Evolutionary conservation across 1,140 invertebrate genomes (phyloP), one percentile per base, ranked within the genome.

Genomic region (Agrilus planipennis): DNA sequence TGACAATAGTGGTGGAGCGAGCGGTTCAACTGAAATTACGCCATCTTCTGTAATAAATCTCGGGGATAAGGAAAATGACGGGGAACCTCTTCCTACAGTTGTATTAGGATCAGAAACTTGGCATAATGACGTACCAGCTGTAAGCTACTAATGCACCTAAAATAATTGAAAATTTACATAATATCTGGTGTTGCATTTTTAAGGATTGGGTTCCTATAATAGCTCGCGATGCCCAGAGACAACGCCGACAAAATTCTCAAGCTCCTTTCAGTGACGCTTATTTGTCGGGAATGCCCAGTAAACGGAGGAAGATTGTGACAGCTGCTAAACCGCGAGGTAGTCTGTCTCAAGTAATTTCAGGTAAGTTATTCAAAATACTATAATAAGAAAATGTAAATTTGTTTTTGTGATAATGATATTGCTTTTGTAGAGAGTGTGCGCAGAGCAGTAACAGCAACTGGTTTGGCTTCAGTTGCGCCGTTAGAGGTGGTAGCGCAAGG

Each of bases 191-290:
- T 22, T 37, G 46, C n/a, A n/a, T n/a, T n/a, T 48, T 34, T 28
- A 34, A 83, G 79, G 80, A 85, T 30, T 89, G 84, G 85, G 74
- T 89, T 15, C 84, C 85, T 2, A 77, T 86, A 34, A 86, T 89
- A 35, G 73, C 77, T 5, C 68, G 75, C 14, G 85, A 89, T 58
- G 62, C 75, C 17, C 70, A 78, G 45, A 65, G 72, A 28, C 81
- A 84, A 50, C 62, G 77, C 48, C 63, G 75, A 44, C 72, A 62
- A 41, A 58, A 49, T 38, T 27, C 53, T 14, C 63, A 67, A 47
- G 39, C 59, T 4, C 74, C 77, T 5, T 79, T 82, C 46, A 86
- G 83, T 46, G 85, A 89, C 64, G 82, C 82, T n/a, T 89, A 89
- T 57, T 63, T 89, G 22, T 75, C 76, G 15, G 79, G 80, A 6